Percentiles rank a stretch among this genome's conserved stretches.
phyloP scores from a whole-genome alignment of 2,797 vertebrate genomes.

The Diglossa cyanea region DNA sequence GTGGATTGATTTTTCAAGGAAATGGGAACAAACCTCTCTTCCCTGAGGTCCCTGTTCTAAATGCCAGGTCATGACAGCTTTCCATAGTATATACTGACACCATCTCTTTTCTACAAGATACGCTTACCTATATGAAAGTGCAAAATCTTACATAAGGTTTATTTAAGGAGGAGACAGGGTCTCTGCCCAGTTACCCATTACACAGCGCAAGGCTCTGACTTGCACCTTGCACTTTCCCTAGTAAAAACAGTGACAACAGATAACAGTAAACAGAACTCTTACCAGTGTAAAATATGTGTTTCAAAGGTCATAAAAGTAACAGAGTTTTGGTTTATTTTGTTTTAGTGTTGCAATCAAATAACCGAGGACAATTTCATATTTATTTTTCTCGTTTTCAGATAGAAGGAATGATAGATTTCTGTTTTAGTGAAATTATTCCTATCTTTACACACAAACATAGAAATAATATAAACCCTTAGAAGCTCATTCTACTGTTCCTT shows the following conservation, averaged over 20 bases:
- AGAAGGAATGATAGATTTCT: neutral
- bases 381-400: neutral
- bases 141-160: neutral
- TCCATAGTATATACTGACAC: neutral
- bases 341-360: neutral
- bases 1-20: neutral
- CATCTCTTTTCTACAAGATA: neutral
- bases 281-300: neutral
- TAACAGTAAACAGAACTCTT: neutral
- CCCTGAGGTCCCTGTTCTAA: neutral
- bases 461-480: neutral
- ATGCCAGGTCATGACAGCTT: neutral
- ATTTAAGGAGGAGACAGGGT: neutral
- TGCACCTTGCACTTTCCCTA: neutral
- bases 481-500: constrained; percentile 5
- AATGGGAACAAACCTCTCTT: neutral
- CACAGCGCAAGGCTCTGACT: neutral
- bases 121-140: neutral
- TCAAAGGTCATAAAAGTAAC: neutral
- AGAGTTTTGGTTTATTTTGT: neutral
- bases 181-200: neutral
- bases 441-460: neutral
- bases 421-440: neutral
- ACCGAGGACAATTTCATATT: neutral
- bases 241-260: neutral